Percentiles rank a stretch among this genome's conserved stretches.
Evolutionary conservation across 2,888 invertebrate genomes (phyloP).

Genomic region (Prosapia bicincta): DNA sequence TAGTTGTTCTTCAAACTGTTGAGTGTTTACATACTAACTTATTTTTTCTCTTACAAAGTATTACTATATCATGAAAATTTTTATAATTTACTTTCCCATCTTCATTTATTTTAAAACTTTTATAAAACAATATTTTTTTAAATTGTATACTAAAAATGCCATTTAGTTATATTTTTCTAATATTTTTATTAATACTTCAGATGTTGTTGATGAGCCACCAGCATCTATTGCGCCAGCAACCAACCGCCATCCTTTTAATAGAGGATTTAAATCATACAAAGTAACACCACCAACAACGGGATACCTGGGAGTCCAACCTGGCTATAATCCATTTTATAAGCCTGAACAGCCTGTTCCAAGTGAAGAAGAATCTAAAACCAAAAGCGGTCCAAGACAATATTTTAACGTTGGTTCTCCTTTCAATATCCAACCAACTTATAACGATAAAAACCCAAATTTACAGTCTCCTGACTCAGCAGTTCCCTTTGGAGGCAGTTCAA

Average conservation of each 20-base stretch:
- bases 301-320: slow-evolving; percentile 24
- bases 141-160: too few species aligned
- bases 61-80: too few species aligned
- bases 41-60: too few species aligned
- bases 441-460: not conserved
- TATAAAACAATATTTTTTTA: too few species aligned
- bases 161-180: too few species aligned
- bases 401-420: slow-evolving; percentile 10
- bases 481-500: not conserved
- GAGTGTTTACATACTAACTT: too few species aligned
- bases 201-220: not conserved
- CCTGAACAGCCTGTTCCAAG: not conserved
- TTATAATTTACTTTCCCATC: too few species aligned
- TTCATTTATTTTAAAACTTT: too few species aligned
- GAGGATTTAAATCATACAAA: slow-evolving; percentile 24
- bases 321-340: not conserved
- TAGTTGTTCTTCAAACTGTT: too few species aligned
- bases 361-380: not conserved
- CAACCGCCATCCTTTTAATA: not conserved
- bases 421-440: not conserved
- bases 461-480: slow-evolving; percentile 1
- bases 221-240: not conserved
- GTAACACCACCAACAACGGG: slow-evolving; percentile 10
- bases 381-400: slow-evolving; percentile 13
- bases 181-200: not conserved